Evolutionary conservation across 2,113 vertebrate genomes (phyloP).

Genomic region (Sebastes fasciatus): DNA sequence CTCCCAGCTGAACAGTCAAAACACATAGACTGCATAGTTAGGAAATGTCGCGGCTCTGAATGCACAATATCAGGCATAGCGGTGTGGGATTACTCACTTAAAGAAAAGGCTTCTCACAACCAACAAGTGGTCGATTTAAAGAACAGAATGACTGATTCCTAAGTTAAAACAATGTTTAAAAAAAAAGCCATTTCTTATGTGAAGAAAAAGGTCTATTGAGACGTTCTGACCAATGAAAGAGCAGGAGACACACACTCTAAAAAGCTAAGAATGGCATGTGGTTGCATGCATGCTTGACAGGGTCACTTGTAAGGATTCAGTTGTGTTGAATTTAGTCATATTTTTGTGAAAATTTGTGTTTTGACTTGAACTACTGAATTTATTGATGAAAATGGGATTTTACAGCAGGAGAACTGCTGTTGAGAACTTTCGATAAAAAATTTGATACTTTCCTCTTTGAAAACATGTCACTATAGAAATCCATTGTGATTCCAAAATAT

Average conservation of each 20-base stretch:
- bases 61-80: constrained; percentile 50
- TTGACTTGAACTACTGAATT: background rate
- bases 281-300: background rate
- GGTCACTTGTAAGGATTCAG: background rate
- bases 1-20: constrained; percentile 73
- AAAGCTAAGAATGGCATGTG: background rate
- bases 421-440: background rate
- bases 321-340: background rate
- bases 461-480: background rate
- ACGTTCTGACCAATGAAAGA: background rate
- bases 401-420: background rate
- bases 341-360: background rate
- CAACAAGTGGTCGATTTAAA: constrained; percentile 41
- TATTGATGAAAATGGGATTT: background rate
- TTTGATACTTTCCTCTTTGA: background rate
- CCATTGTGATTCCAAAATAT: background rate
- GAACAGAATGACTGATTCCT: background rate
- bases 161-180: background rate
- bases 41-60: constrained; percentile 63
- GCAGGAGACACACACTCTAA: background rate
- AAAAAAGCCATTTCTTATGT: background rate
- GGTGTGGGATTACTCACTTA: constrained; percentile 45
- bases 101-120: constrained; percentile 23
- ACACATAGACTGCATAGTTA: constrained; percentile 70
- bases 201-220: background rate